Evolutionary conservation across 2,113 vertebrate genomes (phyloP).

Genomic region (Rissa tridactyla): DNA sequence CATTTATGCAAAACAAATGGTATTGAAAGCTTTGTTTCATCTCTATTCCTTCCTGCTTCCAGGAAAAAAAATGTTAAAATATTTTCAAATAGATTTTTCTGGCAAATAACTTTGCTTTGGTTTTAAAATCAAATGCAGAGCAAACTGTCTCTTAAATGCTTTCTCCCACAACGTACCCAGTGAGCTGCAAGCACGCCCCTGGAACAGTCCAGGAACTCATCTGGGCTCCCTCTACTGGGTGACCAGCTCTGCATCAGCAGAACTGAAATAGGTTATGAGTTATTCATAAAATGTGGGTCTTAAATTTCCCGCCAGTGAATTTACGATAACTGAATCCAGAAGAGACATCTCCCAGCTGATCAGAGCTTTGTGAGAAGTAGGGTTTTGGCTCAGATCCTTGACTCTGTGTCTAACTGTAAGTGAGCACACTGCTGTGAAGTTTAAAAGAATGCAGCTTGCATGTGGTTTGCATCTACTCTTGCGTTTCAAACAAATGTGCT

Average conservation of each 20-base stretch:
- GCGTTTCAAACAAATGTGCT: constrained; percentile 29
- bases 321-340: neutral
- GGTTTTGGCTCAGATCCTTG: neutral
- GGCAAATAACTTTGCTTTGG: neutral
- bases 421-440: neutral
- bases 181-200: neutral
- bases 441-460: constrained; percentile 15
- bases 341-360: neutral
- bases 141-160: neutral
- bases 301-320: neutral
- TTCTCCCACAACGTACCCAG: neutral
- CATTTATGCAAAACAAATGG: neutral
- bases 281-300: neutral
- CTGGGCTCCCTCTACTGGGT: constrained; percentile 52
- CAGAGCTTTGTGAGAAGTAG: neutral
- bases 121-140: neutral
- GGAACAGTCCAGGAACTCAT: neutral
- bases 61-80: neutral
- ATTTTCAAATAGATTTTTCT: neutral
- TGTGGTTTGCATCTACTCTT: constrained; percentile 21
- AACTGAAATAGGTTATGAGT: neutral
- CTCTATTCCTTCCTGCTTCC: neutral
- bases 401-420: neutral
- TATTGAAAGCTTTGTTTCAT: neutral
- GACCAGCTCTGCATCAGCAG: neutral